Conservation (phyloP, 2,888 invertebrate genomes). For the Dolomedes plantarius region DNA sequence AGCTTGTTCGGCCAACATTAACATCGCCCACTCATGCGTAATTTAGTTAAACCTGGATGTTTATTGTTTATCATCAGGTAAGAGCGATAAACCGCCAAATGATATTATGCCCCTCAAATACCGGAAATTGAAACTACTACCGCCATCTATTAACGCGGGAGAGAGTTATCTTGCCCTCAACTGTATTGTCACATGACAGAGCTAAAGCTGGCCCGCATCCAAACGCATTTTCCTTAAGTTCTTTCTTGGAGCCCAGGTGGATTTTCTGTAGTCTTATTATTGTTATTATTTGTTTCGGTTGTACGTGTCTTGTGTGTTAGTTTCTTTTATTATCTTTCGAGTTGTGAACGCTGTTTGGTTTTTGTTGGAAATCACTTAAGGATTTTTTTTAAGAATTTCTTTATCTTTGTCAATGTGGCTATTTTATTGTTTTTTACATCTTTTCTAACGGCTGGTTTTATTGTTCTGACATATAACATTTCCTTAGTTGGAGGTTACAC, state of each 20-base stretch:
- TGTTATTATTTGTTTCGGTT: conserved; percentile 66
- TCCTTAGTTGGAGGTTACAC: no score
- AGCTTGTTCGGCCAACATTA: neutral
- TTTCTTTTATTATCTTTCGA: conserved; percentile 59
- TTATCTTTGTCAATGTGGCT: conserved; percentile 3
- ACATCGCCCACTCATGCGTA: neutral
- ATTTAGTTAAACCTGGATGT: neutral
- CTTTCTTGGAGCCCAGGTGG: conserved; percentile 58
- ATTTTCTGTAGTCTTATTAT: conserved; percentile 65
- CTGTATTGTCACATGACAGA: conserved; percentile 52
- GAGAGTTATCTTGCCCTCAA: conserved; percentile 31
- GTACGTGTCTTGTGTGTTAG: conserved; percentile 63
- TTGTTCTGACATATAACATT: no score
- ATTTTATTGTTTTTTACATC: neutral
- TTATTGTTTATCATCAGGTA: neutral
- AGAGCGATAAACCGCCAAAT: conserved; percentile 54
- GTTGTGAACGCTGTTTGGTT: conserved; percentile 38
- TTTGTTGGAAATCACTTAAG: conserved; percentile 62
- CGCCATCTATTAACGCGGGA: conserved; percentile 52
- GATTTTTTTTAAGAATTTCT: conserved; percentile 39
- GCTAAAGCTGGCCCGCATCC: conserved; percentile 63
- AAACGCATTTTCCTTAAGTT: conserved; percentile 60
- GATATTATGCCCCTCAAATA: neutral
- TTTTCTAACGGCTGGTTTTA: neutral
- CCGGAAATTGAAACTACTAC: neutral